A percentile compares a stretch with the other conserved stretches of the same genome.
Conservation (phyloP, 2,888 invertebrate species). For the Vandiemenella viatica region DNA sequence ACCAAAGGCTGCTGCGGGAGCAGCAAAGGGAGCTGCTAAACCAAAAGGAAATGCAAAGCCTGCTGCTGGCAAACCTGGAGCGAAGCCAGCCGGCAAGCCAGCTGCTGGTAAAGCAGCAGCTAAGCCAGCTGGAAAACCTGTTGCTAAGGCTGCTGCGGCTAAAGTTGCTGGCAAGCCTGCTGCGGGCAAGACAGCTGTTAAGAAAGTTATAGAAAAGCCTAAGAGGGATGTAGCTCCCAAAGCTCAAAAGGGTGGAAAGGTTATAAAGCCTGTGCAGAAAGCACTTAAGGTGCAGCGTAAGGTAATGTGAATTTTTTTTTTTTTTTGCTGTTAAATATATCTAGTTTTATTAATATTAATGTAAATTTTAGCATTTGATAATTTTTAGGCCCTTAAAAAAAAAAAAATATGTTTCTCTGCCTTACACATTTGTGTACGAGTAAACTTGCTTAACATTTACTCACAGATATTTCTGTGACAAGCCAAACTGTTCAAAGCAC, state of each 20-base stretch:
- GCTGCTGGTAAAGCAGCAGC: slow-evolving; percentile 34
- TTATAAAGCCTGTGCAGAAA: slow-evolving; percentile 41
- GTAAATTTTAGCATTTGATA: too few relatives aligned
- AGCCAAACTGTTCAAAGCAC: too few relatives aligned
- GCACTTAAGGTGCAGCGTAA: slow-evolving; percentile 77
- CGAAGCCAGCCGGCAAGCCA: slow-evolving; percentile 29
- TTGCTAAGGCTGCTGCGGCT: slow-evolving; percentile 35
- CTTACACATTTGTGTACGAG: too few relatives aligned
- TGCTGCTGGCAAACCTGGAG: slow-evolving; percentile 20
- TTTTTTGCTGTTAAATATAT: too few relatives aligned
- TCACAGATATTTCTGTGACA: too few relatives aligned
- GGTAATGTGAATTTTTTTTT: slow-evolving; percentile 32
- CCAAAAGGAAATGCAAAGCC: slow-evolving; percentile 22
- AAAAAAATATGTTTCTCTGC: too few relatives aligned
- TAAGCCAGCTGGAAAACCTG: slow-evolving; percentile 25
- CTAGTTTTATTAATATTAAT: too few relatives aligned
- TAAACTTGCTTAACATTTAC: too few relatives aligned
- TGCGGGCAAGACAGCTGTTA: slow-evolving; percentile 17
- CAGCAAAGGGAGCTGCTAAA: slow-evolving; percentile 31
- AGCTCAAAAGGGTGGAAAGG: slow-evolving; percentile 33
- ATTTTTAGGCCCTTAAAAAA: too few relatives aligned
- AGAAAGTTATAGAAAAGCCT: slow-evolving; percentile 34
- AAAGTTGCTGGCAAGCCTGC: too few relatives aligned
- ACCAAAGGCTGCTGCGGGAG: slow-evolving; percentile 22
- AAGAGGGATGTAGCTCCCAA: slow-evolving; percentile 39